These are phyloP conservation scores for Listronotus bonariensis DNA, from an alignment of 1,140 invertebrate genomes.

Conservation along the genomic window DNA sequence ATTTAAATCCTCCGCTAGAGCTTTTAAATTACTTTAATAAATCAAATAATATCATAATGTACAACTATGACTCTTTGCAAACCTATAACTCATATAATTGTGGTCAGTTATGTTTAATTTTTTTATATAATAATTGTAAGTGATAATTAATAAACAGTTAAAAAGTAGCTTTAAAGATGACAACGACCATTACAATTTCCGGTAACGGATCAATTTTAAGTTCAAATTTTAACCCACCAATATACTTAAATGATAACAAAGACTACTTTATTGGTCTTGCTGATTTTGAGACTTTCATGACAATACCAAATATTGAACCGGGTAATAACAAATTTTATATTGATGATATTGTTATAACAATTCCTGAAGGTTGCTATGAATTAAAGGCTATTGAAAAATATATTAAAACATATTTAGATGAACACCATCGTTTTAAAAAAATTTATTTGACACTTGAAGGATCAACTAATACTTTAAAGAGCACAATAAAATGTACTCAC, in stretches of 20 bases:
- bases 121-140: slow-evolving; percentile 8
- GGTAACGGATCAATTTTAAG: slow-evolving; percentile 11
- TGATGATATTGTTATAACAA: slow-evolving; percentile 5
- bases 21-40: slow-evolving; percentile 39
- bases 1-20: slow-evolving; percentile 48
- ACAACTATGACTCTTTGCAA: slow-evolving; percentile 30
- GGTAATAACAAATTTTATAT: slow-evolving; percentile 16
- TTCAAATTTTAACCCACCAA: slow-evolving; percentile 8
- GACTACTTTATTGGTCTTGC: slow-evolving; percentile 24
- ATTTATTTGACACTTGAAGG: too few relatives aligned
- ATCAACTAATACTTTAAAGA: too few relatives aligned
- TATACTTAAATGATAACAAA: slow-evolving; percentile 20
- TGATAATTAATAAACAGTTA: background rate
- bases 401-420: too few relatives aligned
- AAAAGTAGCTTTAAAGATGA: background rate
- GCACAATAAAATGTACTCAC: too few relatives aligned
- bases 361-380: slow-evolving; percentile 5
- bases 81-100: slow-evolving; percentile 36
- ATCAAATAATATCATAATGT: slow-evolving; percentile 21
- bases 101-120: slow-evolving; percentile 18
- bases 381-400: too few relatives aligned
- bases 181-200: slow-evolving; percentile 1
- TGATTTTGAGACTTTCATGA: slow-evolving; percentile 32
- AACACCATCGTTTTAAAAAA: too few relatives aligned
- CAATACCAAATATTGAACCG: slow-evolving; percentile 8